Evolutionary conservation across 2,888 invertebrate genomes (phyloP), one percentile per base, ranked within the genome.

Genomic region (Cantharis lateralis): DNA sequence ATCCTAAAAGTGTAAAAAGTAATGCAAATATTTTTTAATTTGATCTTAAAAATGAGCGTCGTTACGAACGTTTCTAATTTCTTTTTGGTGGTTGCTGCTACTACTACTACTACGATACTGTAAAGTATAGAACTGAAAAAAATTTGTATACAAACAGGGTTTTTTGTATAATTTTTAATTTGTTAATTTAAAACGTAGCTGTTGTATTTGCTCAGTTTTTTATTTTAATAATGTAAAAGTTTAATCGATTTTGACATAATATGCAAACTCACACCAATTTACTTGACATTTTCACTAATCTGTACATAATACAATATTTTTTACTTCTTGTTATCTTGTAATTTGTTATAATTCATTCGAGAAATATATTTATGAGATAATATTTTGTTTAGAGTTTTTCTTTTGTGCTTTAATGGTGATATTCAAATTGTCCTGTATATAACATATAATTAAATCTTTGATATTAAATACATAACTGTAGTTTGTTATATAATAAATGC

Each of bases 361-460:
- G 79, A 82, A 83, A 83, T 83, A 83, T 82, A 83, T 83, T 82
- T 82, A 83, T 82, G 81, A 82, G 81, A 82, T 80, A 79, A 79
- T 63, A 26, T 72, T 75, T 66, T 20, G 72, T 75, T 68, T 68
- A 68, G 73, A 78, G 75, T 20, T 74, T 74, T 26, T 10, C 15
- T 72, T 62, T 28, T 18, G 15, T 61, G 15, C 13, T 62, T 71
- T 63, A 24, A 64, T 18, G 20, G 20, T 26, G 20, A 18, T 18
- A 20, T 66, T 66, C 64, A 20, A 66, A 13, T 66, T 66, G 64
- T 66, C 64, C 64, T 66, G 48, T 72, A 68, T 72, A 64, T 61
- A 18, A 68, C 24, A 20, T 64, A 72, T 72, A 72, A 15, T 32
- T 72, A 68, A 69, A 69, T 32, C 20, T 69, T 26, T 69, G 28